These are phyloP conservation scores for Coturnix japonica DNA, from an alignment of 2,113 vertebrate genomes.

Conservation along the genomic window DNA sequence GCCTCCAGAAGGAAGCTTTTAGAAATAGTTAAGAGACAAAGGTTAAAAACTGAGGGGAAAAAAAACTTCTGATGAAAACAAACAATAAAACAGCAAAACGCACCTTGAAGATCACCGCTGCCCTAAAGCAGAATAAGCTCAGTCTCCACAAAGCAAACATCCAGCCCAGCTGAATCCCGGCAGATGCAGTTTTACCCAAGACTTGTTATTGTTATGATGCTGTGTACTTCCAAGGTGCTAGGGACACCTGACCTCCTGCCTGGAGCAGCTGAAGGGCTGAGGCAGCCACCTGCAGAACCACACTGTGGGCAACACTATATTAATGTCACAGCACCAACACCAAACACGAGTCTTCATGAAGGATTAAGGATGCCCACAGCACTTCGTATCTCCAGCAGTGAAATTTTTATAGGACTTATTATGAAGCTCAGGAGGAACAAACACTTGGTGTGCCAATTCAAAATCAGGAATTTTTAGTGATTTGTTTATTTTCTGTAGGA, in stretches of 20 bases:
- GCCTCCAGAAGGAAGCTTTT: background rate
- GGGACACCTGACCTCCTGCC: background rate
- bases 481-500: background rate
- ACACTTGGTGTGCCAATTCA: background rate
- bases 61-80: background rate
- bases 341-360: background rate
- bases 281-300: background rate
- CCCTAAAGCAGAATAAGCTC: slow-evolving; percentile 8
- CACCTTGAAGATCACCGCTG: background rate
- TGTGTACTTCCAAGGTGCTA: background rate
- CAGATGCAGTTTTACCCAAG: background rate
- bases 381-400: background rate
- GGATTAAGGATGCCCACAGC: background rate
- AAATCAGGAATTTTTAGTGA: background rate
- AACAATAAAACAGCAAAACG: background rate
- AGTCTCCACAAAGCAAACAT: background rate
- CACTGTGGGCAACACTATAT: background rate
- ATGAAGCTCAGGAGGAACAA: background rate
- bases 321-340: background rate
- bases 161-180: accelerated
- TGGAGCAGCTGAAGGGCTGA: background rate
- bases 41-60: background rate
- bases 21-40: background rate
- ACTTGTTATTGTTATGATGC: background rate
- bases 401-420: background rate